phyloP scores from a whole-genome alignment of 2,113 vertebrate genomes.

The Myotis lucifugus region DNA sequence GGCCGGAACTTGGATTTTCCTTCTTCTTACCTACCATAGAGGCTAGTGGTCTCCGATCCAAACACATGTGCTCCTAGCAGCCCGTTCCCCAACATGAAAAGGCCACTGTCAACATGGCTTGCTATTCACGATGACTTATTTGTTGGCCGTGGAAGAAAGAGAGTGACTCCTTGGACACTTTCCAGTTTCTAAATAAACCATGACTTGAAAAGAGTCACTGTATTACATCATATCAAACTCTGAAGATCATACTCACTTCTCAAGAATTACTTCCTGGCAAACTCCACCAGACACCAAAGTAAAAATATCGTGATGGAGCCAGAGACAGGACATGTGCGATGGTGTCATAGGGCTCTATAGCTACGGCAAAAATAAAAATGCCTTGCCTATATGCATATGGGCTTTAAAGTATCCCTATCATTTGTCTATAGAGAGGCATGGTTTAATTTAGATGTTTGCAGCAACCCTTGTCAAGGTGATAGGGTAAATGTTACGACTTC shows the following conservation, averaged over 20 bases:
- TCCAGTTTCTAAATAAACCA: constrained; percentile 1
- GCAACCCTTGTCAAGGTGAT: background rate
- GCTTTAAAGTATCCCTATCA: background rate
- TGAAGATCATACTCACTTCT: background rate
- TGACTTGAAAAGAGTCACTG: background rate
- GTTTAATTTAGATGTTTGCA: background rate
- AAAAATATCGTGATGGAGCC: background rate
- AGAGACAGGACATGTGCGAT: background rate
- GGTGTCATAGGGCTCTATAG: too few relatives aligned
- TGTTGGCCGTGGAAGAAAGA: background rate
- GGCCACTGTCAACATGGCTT: background rate
- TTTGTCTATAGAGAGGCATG: background rate
- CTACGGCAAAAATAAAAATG: background rate
- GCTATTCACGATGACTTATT: background rate
- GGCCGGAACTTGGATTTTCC: background rate
- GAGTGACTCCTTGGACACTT: background rate
- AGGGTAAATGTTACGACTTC: background rate
- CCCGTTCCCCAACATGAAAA: background rate
- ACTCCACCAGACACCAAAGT: background rate
- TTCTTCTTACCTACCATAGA: background rate
- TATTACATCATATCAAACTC: background rate
- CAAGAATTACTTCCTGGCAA: background rate
- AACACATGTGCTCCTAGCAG: background rate
- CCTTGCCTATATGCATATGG: background rate
- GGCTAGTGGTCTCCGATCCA: background rate